Base-by-base conservation (phyloP, 2,888 invertebrate species). In the Caenorhabditis sp. region DNA sequence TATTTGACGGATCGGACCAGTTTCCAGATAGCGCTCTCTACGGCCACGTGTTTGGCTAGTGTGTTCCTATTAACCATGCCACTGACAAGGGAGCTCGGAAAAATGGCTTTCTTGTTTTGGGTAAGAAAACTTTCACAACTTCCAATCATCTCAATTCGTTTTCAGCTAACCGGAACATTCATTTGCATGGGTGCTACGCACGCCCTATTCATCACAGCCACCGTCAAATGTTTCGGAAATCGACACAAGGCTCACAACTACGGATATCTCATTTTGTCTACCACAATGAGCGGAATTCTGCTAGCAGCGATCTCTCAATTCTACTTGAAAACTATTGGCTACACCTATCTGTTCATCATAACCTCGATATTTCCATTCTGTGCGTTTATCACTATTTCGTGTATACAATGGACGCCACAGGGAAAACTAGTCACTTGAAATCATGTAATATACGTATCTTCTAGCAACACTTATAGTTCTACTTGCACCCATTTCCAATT, bases 1-100 rank as follows among this genome's bases (percentile, higher is more conserved):
- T 82, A 89, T 28, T 41, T 93, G 26, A 92, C 93, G 68, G 93
- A 93, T 85, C 92, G 88, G 81, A 92, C 91, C 22, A 92, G 92
- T 47, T 93, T 93, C 86, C 93, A 93, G 91, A 92, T 93, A 16
- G 72, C 91, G 3, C 83, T 91, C 1, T 89, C 89, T 6, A 80
- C 84, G 26, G 91, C 91, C n/a, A 90, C 90, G 16, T 90, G 89
- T 68, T 59, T 89, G 1, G 91, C 91, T 12, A 87, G 90, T 3
- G 87, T 87, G 10, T 88, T 91, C 16, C 82, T 91, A 38, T 80
- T 91, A 8, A 90, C 91, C 3, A 90, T 91, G 90, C 91, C 91
- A 6, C 51, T 91, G 68, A 90, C 90, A 5, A 84, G 85, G 14
- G 68, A 76, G 19, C 73, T 88, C 12, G 77, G 82, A 49, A 82